phyloP scores from a whole-genome alignment of 2,113 vertebrate species.

The Gymnobelideus leadbeateri region DNA sequence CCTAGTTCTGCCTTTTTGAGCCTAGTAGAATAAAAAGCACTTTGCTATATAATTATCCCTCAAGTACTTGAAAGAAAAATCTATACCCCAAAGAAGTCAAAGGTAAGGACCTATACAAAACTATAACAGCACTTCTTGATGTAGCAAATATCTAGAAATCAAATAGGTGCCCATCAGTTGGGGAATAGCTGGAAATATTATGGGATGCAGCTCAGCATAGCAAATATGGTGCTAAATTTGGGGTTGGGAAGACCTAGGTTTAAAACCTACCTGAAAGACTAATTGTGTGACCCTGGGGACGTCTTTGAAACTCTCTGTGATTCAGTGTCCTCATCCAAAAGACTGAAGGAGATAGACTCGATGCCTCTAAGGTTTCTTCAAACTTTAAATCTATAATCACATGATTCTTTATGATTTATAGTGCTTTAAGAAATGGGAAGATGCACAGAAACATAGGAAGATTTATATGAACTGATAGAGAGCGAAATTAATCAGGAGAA shows the following conservation, averaged over 20 bases:
- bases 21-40: background rate
- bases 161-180: background rate
- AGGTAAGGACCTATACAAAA: background rate
- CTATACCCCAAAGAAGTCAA: background rate
- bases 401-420: background rate
- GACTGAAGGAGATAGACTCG: background rate
- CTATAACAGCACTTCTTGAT: background rate
- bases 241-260: background rate
- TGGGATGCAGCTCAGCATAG: background rate
- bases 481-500: background rate
- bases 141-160: background rate
- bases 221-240: background rate
- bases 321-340: background rate
- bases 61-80: background rate
- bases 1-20: background rate
- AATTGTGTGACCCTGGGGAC: no score
- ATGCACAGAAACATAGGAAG: background rate
- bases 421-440: background rate
- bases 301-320: background rate
- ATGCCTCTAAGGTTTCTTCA: background rate
- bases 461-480: background rate
- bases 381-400: background rate
- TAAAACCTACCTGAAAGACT: background rate
- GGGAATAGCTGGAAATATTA: background rate
- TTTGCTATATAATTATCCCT: background rate